Evolutionary conservation across 2,113 vertebrate species (phyloP).

Genomic region (Sus scrofa): DNA sequence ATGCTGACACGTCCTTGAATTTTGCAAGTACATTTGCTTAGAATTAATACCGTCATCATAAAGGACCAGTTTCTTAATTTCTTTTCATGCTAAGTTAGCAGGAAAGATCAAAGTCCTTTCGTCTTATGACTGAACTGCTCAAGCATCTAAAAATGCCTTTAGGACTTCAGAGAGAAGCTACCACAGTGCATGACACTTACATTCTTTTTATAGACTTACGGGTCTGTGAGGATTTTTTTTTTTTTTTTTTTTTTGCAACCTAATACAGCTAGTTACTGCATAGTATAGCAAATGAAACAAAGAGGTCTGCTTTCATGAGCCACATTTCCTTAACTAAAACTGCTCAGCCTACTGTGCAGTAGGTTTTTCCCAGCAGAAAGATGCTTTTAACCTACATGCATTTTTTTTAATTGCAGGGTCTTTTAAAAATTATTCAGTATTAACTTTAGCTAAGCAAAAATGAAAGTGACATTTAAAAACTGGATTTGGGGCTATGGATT

Average conservation of each 20-base stretch:
- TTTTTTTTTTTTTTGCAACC: not conserved
- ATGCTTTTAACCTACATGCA: not conserved
- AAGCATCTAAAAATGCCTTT: constrained; percentile 79
- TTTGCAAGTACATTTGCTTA: constrained; percentile 60
- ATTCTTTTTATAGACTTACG: constrained; percentile 72
- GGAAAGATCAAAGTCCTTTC: constrained; percentile 77
- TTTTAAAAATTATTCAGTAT: constrained; percentile 22
- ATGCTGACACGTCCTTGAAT: constrained; percentile 34
- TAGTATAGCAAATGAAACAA: constrained; percentile 53
- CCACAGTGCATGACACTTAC: not conserved
- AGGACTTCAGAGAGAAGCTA: constrained; percentile 74
- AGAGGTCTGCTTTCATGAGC: constrained; percentile 40
- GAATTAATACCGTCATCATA: constrained; percentile 61
- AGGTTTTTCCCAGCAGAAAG: not conserved
- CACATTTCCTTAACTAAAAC: constrained; percentile 16
- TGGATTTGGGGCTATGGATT: not conserved
- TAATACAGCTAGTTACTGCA: constrained; percentile 39
- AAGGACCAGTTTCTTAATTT: constrained; percentile 74
- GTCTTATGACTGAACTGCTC: constrained; percentile 76
- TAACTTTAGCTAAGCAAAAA: constrained; percentile 34
- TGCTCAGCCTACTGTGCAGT: not conserved
- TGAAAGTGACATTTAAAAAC: constrained; percentile 35
- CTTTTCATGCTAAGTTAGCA: constrained; percentile 76
- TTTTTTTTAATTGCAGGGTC: not conserved
- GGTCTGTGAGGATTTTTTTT: constrained; percentile 44